Evolutionary conservation across 2,888 invertebrate genomes (phyloP), one percentile per base, ranked within the genome.

Genomic region (Notodonta ziczac): DNA sequence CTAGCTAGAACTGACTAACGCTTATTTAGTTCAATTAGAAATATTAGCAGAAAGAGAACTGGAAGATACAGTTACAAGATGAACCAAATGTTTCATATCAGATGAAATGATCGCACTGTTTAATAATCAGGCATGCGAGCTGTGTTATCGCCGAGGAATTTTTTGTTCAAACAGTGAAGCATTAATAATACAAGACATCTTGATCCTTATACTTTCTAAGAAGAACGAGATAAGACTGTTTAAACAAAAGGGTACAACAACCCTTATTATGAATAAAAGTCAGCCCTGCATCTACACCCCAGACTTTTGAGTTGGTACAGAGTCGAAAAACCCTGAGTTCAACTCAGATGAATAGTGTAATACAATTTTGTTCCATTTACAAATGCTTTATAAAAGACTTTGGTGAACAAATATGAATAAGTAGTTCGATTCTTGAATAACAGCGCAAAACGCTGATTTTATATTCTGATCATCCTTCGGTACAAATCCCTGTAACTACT

Each of bases 101-200:
- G 16, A 59, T 58, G 56, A 67, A 59, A 72, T 68, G 65, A 72
- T 69, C 61, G 65, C 66, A 74, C 61, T 57, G 65, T 65, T 67
- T 71, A 69, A 50, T 58, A 62, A 73, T 74, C 60, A 68, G 67
- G 59, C 65, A 52, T 55, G 58, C 48, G 50, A 52, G 39, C 16
- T 58, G 67, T 60, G 77, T 89, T 90, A 91, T 91, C 91, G 71
- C 71, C 58, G 46, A 67, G 82, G 90, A 85, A 91, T 91, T 82
- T 84, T 66, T 77, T 78, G 76, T 80, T 78, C 80, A 91, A 90
- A 91, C 90, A 91, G 77, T 80, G 78, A 81, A 76, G 76, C 76
- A 76, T 82, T 81, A 74, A 78, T 79, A 86, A 81, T 84, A 83
- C 83, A 84, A 82, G 77, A 81, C 81, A 78, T 78, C 85, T 82